Conservation (phyloP, 2,888 invertebrate genomes). For the Campoplex nolae region DNA sequence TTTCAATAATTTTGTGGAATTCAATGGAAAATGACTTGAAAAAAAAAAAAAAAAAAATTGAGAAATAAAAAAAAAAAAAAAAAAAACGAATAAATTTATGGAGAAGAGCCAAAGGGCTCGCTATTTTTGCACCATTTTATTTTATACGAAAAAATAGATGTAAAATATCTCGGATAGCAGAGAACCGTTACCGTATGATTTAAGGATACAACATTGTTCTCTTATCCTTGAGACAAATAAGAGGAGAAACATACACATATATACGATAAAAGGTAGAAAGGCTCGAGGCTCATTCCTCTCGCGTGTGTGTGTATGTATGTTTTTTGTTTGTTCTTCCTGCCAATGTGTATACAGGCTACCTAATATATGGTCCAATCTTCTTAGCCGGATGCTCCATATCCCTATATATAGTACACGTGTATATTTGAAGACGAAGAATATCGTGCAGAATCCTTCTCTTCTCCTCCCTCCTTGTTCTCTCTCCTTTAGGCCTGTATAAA, state of each 20-base stretch:
- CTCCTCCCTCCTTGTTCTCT: background rate
- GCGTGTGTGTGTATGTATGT: too few species aligned
- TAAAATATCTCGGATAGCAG: background rate
- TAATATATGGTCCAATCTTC: slow-evolving; percentile 35
- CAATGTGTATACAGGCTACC: slow-evolving; percentile 22
- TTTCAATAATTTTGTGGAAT: background rate
- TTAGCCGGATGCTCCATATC: slow-evolving; percentile 52
- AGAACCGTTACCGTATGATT: slow-evolving; percentile 13
- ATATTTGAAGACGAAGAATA: slow-evolving; percentile 23
- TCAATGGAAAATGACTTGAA: too few species aligned
- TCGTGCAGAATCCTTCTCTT: slow-evolving; percentile 8
- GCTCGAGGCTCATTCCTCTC: slow-evolving; percentile 42
- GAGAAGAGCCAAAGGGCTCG: background rate
- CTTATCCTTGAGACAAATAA: slow-evolving; percentile 35
- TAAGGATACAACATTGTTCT: slow-evolving; percentile 6
- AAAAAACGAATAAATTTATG: background rate
- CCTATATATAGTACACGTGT: background rate
- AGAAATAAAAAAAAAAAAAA: background rate
- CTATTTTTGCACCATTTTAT: background rate
- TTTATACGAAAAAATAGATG: background rate
- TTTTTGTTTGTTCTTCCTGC: slow-evolving; percentile 30
- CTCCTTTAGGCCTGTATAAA: slow-evolving; percentile 3
- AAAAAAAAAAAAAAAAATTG: too few species aligned
- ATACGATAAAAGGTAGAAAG: background rate
- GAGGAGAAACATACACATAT: slow-evolving; percentile 2